Evolutionary conservation across 2,113 vertebrate genomes (phyloP).

Genomic region (Myotis yumanensis): DNA sequence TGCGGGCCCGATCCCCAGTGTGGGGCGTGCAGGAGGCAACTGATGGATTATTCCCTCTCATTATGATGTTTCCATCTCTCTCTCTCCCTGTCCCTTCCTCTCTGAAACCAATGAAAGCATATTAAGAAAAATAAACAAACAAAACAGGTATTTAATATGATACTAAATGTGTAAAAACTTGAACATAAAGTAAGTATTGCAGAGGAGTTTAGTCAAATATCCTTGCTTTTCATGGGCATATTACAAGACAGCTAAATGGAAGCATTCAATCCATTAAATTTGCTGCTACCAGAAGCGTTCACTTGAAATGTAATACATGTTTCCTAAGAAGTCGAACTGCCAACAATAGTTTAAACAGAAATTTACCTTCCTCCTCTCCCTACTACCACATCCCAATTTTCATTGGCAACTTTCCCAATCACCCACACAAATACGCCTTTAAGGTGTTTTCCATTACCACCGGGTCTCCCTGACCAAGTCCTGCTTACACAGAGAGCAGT

Average conservation of each 20-base stretch:
- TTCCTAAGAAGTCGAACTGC: not conserved
- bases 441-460: not conserved
- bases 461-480: not conserved
- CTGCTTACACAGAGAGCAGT: not conserved
- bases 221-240: not conserved
- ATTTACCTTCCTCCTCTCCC: not conserved
- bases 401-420: not conserved
- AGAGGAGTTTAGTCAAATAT: not conserved
- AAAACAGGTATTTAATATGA: not conserved
- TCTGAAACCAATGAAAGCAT: too few relatives aligned
- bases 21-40: too few relatives aligned
- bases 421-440: not conserved
- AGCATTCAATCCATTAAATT: not conserved
- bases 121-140: not conserved
- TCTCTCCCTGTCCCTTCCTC: too few relatives aligned
- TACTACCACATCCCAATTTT: not conserved
- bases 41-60: too few relatives aligned
- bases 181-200: not conserved
- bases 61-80: too few relatives aligned
- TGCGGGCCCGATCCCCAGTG: rapidly evolving
- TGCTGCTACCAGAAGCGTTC: not conserved
- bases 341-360: not conserved
- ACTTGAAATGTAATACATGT: not conserved
- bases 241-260: not conserved
- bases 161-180: not conserved